Evolutionary conservation across 2,113 vertebrate species (phyloP), one percentile per base, ranked within the genome.

Genomic region (Tinamus guttatus): DNA sequence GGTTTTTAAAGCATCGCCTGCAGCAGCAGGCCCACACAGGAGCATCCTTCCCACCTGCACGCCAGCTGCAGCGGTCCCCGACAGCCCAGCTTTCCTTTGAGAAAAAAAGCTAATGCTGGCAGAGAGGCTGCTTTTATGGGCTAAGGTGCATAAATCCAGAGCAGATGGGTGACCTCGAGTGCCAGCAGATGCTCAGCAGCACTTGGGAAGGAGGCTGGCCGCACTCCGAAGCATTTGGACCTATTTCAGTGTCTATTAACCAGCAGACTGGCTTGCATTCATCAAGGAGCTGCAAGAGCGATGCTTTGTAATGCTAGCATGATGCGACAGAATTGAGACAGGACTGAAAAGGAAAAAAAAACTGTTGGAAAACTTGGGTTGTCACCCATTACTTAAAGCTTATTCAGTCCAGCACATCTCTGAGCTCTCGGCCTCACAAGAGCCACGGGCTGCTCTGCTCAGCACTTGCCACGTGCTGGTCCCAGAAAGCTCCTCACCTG

Each of bases 401-500:
- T 13, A 24, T 62, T 62, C 20, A 62, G 14, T 16, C 52, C 21
- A 62, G 11, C n/a, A 20, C 18, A 22, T 34, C n/a, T 20, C 22
- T 36, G 17, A 24, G 36, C 45, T 27, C 47, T 47, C n/a, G 4
- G 22, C 68, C 68, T 34, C 27, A 17, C 14, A 27, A n/a, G 45
- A 51, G 22, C 17, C 12, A 11, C 24, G 43, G 15, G 36, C 24
- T 27, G 13, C 15, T 70, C 32, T 19, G 17, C 25, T 28, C n/a
- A 70, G 12, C 6, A 7, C 22, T 34, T 36, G 34, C 36, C 20
- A 18, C 11, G 58, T 28, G 24, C 49, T 24, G 27, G 5, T 13
- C 10, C 21, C 14, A 2, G 41, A 19, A 5, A 4, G 28, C 38
- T 8, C 41, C 92, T 91, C 97, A 99, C 99, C 98, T 99, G 99